Base-by-base conservation (phyloP, 2,888 invertebrate species). In the Tetranychus piercei region DNA sequence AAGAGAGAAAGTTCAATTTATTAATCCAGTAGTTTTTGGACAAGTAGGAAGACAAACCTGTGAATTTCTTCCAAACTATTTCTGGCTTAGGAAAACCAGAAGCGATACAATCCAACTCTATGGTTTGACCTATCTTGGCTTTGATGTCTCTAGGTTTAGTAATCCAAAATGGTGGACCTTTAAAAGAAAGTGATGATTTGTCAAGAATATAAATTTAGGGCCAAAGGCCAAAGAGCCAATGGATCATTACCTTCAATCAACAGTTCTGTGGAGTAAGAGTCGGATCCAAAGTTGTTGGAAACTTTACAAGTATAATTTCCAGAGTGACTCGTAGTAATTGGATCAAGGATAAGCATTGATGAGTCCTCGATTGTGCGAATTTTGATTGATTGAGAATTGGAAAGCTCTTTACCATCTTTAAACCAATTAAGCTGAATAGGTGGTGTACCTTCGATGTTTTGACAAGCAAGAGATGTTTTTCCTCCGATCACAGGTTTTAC, bases 361-460 rank as follows among this genome's bases (percentile, higher is more conserved):
- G 74, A 79, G 44, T 78, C 78, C 23, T 78, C 76, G n/a, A 78
- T 76, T 70, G 75, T 75, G 20, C 77, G 77, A n/a, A 78, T 76
- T 45, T 74, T 23, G n/a, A 23, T 69, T 5, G 69, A 11, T 20
- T 18, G 18, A 23, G 34, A 69, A 23, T 69, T n/a, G 6, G 15
- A 55, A 55, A 55, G 55, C 15, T 55, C 15, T 15, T 55, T 55
- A 2, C 55, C 55, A 55, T 55, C 55, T 55, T 15, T 55, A 55
- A 55, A 55, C 55, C 55, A 55, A 55, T 15, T 55, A 1, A 55
- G 9, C 55, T 55, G 11, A 9, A 55, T 15, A 15, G 55, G 55
- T 15, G 55, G 15, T 55, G 55, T 15, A 2, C 55, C 55, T 7
- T 9, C 15, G 1, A 55, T 9, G 15, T 15, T 55, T 55, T 55